Conservation (phyloP, 2,113 vertebrate species). For the Psittacara wagleri region DNA sequence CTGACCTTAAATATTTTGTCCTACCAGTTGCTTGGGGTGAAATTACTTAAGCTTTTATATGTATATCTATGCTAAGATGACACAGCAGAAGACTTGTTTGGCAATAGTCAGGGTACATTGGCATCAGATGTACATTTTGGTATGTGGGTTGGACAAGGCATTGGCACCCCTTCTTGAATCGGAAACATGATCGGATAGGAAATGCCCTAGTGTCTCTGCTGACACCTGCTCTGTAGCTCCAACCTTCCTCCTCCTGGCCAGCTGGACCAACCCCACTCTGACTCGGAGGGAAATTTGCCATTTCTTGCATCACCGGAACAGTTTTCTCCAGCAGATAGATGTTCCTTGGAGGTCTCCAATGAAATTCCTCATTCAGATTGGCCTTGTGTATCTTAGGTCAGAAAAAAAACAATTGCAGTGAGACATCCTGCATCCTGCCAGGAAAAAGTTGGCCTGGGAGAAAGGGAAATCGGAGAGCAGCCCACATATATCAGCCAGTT, state of each 20-base stretch:
- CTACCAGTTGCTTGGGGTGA: not conserved
- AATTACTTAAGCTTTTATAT: not conserved
- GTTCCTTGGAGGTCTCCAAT: not conserved
- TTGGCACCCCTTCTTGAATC: not conserved
- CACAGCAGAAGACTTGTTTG: not conserved
- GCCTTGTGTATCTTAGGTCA: not conserved
- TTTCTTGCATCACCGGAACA: not conserved
- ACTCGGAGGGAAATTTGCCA: constrained; percentile 14
- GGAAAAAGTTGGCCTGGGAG: not conserved
- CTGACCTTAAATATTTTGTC: not conserved
- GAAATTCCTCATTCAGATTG: not conserved
- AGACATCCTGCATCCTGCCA: not conserved
- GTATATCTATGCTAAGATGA: not conserved
- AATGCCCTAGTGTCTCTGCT: not conserved
- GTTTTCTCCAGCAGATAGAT: not conserved
- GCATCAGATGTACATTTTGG: not conserved
- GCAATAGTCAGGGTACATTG: not conserved
- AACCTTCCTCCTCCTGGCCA: not conserved
- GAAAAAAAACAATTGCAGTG: not conserved
- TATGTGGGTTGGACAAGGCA: not conserved
- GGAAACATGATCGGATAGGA: not conserved
- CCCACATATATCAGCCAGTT: not conserved
- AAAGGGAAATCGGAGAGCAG: constrained; percentile 12
- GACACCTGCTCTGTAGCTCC: not conserved
- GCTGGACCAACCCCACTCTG: not conserved